Evolutionary conservation across 1,140 invertebrate genomes (phyloP).

Genomic region (Drosophila lacertosa): DNA sequence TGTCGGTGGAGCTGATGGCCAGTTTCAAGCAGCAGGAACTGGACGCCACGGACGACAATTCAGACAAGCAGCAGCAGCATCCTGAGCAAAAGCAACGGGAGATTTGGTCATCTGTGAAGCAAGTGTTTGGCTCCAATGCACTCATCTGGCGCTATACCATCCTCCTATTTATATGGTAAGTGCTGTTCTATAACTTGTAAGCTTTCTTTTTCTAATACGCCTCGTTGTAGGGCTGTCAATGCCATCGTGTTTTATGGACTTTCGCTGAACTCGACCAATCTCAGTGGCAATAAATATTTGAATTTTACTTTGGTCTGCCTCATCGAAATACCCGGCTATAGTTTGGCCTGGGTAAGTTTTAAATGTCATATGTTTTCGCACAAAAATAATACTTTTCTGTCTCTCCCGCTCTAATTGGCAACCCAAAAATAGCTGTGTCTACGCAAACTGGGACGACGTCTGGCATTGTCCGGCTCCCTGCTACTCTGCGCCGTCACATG

Average conservation of each 20-base stretch:
- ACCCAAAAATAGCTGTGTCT: constrained; percentile 83
- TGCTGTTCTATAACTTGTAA: constrained; percentile 2
- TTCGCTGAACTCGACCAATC: constrained; percentile 88
- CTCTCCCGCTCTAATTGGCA: constrained; percentile 4
- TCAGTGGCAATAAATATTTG: constrained; percentile 88
- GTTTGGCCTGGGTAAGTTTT: constrained; percentile 71
- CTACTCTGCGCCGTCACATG: constrained; percentile 86
- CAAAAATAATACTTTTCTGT: constrained; percentile 2
- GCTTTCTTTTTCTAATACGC: neutral
- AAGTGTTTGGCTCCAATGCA: constrained; percentile 84
- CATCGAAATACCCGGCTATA: constrained; percentile 87
- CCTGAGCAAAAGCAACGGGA: constrained; percentile 44
- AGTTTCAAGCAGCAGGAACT: constrained; percentile 66
- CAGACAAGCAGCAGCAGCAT: neutral
- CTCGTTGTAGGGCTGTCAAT: constrained; percentile 87
- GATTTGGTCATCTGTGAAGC: constrained; percentile 81
- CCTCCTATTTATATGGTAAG: constrained; percentile 85
- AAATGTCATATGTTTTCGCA: neutral
- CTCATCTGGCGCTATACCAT: constrained; percentile 84
- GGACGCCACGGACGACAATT: constrained; percentile 11
- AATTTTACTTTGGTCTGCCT: constrained; percentile 86
- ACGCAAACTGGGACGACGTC: constrained; percentile 85
- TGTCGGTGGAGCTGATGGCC: constrained; percentile 84
- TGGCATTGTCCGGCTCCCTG: constrained; percentile 85
- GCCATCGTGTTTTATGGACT: constrained; percentile 90